Conservation (phyloP, 2,888 invertebrate species). For the Apodemia duryi region DNA sequence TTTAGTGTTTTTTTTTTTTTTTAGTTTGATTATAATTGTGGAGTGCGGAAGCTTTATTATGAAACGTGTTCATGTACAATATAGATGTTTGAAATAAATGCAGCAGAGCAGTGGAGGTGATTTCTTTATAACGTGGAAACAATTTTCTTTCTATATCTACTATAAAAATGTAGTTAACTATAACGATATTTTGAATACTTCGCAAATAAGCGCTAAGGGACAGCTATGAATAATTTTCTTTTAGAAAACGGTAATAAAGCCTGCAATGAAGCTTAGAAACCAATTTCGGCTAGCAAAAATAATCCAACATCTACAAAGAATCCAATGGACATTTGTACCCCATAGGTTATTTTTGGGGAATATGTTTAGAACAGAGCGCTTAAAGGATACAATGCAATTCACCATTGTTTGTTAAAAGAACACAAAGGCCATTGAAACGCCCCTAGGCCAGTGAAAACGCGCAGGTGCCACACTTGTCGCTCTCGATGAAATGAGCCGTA, state of each 20-base stretch:
- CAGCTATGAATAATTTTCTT: background rate
- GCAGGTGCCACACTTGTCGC: constrained; percentile 78
- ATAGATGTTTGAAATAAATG: too few species aligned
- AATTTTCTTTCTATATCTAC: too few species aligned
- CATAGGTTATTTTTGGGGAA: constrained; percentile 21
- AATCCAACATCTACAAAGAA: constrained; percentile 13
- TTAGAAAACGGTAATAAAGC: background rate
- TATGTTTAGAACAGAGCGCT: constrained; percentile 30
- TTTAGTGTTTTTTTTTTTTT: too few species aligned
- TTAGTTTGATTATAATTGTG: too few species aligned
- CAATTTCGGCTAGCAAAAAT: constrained; percentile 7
- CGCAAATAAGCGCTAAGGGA: too few species aligned
- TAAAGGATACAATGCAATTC: constrained; percentile 35
- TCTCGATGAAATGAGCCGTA: constrained; percentile 81
- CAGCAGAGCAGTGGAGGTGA: too few species aligned
- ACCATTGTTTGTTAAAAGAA: constrained; percentile 38
- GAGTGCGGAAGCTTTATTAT: too few species aligned
- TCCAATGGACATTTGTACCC: constrained; percentile 17
- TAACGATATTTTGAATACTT: too few species aligned
- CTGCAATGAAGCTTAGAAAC: background rate
- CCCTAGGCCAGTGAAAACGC: constrained; percentile 55
- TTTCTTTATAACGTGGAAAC: too few species aligned
- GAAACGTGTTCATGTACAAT: too few species aligned
- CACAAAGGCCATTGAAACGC: constrained; percentile 50
- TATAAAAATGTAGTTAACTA: too few species aligned